Base-by-base conservation (phyloP, 92 coral and sea anemone genomes). In the Palythoa grandis region DNA sequence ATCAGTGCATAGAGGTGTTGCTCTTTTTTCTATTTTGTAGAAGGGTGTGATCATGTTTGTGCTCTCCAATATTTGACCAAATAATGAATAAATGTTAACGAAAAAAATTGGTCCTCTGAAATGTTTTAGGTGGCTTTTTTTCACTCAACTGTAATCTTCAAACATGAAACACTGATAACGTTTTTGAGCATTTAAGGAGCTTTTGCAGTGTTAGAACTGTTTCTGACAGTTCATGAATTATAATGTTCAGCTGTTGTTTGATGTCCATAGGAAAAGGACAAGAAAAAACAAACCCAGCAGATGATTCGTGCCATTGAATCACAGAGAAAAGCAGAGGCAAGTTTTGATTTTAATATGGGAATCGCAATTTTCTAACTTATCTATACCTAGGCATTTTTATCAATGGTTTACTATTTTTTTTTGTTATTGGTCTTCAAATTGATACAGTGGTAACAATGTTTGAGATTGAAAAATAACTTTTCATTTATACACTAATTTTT, bases 241-340 rank as follows among this genome's bases (percentile, higher is more conserved):
- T 4, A 19, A 0, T 29, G 35, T 29, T n/a, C 2, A n/a, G 22
- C 24, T 74, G 60, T 76, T 76, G 20, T 29, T 24, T 78, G 25
- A 58, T 11, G 13, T 87, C 37, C 9, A 2, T 70, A 93, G 97
- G 97, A 94, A 77, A 92, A 91, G 70, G 98, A 94, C 57, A 91
- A 94, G 76, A 94, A 94, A 70, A 87, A 88, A 25, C 98, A 94
- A 39, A 94, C 93, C 72, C 98, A 94, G 79, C 93, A 92, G 95
- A 94, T 94, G 98, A 94, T 94, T 15, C 83, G 93, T 52, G 98
- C 98, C 4, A 87, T 94, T 24, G 98, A 94, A 43, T 87, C 89
- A 7, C 98, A 94, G 60, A 89, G 95, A 83, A 94, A 94, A 77
- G 91, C 92, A 22, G 98, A 94, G 91, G 94, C 86, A 71, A 66